Conservation (phyloP, 37 sponge, comb jelly and placozoan genomes). For the Theonella swinhoei region DNA sequence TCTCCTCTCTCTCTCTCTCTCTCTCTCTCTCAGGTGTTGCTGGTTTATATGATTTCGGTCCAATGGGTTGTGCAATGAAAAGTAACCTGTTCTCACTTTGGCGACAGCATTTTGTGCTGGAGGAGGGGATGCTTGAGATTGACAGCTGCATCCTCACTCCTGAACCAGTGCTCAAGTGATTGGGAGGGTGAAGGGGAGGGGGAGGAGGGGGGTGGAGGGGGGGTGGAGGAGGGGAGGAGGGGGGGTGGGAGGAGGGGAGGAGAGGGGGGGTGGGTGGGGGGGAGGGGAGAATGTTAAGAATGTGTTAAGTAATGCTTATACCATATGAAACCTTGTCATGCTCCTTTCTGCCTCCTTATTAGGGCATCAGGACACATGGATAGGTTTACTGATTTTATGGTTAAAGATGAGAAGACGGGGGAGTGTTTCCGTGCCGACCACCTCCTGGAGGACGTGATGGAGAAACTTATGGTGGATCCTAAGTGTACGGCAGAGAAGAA, state of each 20-base stretch:
- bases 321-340: not conserved
- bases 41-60: slow-evolving; percentile 96
- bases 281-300: not conserved
- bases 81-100: slow-evolving; percentile 84
- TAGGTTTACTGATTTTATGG: slow-evolving; percentile 94
- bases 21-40: slow-evolving; percentile 65
- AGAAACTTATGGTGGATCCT: slow-evolving; percentile 61
- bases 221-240: not conserved
- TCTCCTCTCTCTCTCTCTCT: not conserved
- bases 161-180: slow-evolving; percentile 79
- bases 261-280: not conserved
- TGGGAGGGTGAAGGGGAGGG: not conserved
- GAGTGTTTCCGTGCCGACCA: slow-evolving; percentile 98
- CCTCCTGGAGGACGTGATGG: slow-evolving; percentile 76
- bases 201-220: not conserved
- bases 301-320: not conserved
- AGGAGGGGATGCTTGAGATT: slow-evolving; percentile 92
- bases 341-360: not conserved
- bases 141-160: slow-evolving; percentile 89
- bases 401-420: slow-evolving; percentile 91
- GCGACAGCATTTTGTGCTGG: slow-evolving; percentile 94
- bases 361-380: slow-evolving; percentile 96
- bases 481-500: slow-evolving; percentile 70
- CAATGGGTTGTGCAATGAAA: slow-evolving; percentile 97
- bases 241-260: not conserved